These are phyloP conservation scores for Orcinus orca DNA, from an alignment of 2,113 vertebrate genomes.

Conservation along the genomic window DNA sequence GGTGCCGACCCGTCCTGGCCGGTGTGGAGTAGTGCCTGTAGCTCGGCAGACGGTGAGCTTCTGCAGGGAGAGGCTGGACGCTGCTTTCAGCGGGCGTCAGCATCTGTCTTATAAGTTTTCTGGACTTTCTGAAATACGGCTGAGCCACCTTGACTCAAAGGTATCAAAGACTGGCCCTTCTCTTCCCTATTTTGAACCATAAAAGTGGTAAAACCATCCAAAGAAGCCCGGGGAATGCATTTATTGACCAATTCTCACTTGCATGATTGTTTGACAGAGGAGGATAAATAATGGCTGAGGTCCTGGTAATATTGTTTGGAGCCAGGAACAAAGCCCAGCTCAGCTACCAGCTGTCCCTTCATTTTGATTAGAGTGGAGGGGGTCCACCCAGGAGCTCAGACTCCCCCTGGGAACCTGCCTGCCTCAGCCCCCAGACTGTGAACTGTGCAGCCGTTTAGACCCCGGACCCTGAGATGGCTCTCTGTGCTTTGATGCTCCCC, in stretches of 20 bases:
- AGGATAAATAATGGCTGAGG: neutral
- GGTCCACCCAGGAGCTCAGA: neutral
- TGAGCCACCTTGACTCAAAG: neutral
- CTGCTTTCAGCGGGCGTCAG: neutral
- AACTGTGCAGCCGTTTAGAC: neutral
- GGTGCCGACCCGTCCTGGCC: accelerated
- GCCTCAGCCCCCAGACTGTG: neutral
- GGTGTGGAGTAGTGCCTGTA: accelerated
- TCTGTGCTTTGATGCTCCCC: accelerated
- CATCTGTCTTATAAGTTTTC: neutral
- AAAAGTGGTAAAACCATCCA: no score
- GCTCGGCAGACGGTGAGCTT: neutral
- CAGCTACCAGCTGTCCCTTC: accelerated
- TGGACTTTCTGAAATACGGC: neutral
- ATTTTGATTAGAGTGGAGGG: accelerated
- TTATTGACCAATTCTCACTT: accelerated
- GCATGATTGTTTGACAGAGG: neutral
- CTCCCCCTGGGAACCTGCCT: neutral
- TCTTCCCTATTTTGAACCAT: neutral
- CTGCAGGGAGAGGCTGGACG: neutral
- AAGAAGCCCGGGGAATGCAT: neutral
- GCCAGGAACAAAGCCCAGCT: neutral
- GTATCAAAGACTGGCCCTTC: neutral
- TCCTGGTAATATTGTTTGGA: neutral
- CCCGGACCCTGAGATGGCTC: neutral